phyloP scores from a whole-genome alignment of 2,888 invertebrate species.

The Odontocerum albicorne region DNA sequence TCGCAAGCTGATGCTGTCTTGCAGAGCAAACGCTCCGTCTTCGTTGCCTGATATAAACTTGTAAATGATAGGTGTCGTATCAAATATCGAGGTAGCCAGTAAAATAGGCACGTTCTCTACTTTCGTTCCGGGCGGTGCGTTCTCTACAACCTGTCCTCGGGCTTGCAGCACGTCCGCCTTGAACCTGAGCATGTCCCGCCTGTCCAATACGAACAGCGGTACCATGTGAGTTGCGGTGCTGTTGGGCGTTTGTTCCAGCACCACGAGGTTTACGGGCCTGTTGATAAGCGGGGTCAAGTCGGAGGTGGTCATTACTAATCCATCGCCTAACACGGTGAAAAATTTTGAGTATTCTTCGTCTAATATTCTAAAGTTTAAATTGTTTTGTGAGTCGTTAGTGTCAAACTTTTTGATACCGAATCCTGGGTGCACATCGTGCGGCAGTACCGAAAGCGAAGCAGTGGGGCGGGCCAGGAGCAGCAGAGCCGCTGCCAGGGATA shows the following conservation, averaged over 20 bases:
- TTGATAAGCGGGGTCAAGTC: constrained; percentile 81
- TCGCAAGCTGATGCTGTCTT: constrained; percentile 57
- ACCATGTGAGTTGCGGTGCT: constrained; percentile 78
- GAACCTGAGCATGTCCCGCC: constrained; percentile 80
- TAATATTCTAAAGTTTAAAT: constrained; percentile 65
- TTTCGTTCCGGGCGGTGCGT: constrained; percentile 70
- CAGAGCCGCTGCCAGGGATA: constrained; percentile 42
- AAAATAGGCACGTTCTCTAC: constrained; percentile 73
- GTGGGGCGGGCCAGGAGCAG: constrained; percentile 41
- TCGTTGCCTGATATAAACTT: constrained; percentile 78
- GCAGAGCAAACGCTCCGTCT: constrained; percentile 72
- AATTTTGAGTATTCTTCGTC: constrained; percentile 82
- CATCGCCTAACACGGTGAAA: constrained; percentile 85
- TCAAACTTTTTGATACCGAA: constrained; percentile 82
- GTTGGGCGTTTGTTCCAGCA: constrained; percentile 80
- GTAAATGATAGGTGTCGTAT: constrained; percentile 71
- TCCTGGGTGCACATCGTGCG: constrained; percentile 88
- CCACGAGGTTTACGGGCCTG: constrained; percentile 77
- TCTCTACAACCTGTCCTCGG: constrained; percentile 76
- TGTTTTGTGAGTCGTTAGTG: constrained; percentile 57
- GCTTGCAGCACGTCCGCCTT: constrained; percentile 62
- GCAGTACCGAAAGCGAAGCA: constrained; percentile 66
- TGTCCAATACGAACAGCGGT: constrained; percentile 80
- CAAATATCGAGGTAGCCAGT: constrained; percentile 68
- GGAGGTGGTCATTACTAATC: constrained; percentile 88